Base-by-base conservation (phyloP, 2,888 invertebrate species). In the Cryptocephalus primarius region DNA sequence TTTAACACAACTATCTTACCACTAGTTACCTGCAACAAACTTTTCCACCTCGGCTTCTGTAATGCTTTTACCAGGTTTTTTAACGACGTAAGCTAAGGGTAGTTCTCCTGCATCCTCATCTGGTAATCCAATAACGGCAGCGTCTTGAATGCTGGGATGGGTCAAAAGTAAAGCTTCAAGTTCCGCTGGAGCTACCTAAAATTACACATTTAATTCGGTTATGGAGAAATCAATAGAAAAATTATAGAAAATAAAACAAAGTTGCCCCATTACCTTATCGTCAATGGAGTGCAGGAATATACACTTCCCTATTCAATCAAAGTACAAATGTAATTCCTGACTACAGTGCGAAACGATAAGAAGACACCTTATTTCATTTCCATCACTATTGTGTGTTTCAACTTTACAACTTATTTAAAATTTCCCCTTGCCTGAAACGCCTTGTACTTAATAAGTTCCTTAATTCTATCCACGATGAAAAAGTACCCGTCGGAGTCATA, bases 371-470 rank as follows among this genome's bases (percentile, higher is more conserved):
- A 22, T 6, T 22, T 22, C 6, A 22, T 22, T 22, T 22, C n/a
- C n/a, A n/a, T 22, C 6, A 22, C 22, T 22, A 22, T 22, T 22
- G 2, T 22, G 22, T 6, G 6, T 6, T 22, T 4, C 6, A 6
- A 22, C 22, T 22, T 22, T 22, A 22, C 6, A 22, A 6, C 3
- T 22, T 4, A 22, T 22, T 22, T 22, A 22, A 22, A 22, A 22
- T 22, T 22, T 22, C 22, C 3, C 22, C 22, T 32, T 57, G 88
- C 87, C 77, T 88, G 84, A 60, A 82, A 87, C 36, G 84, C 91
- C 68, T 92, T 92, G 64, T 89, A 91, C 67, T 94, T 94, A 60
- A 94, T 93, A 32, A 94, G 78, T 65, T 93, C 92, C 66, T 94
- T 94, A 31, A 92, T 72, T 51, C 93, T 74, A 67, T 92, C 93